Conservation (phyloP, 2,888 invertebrate species). For the Anodontia alba region DNA sequence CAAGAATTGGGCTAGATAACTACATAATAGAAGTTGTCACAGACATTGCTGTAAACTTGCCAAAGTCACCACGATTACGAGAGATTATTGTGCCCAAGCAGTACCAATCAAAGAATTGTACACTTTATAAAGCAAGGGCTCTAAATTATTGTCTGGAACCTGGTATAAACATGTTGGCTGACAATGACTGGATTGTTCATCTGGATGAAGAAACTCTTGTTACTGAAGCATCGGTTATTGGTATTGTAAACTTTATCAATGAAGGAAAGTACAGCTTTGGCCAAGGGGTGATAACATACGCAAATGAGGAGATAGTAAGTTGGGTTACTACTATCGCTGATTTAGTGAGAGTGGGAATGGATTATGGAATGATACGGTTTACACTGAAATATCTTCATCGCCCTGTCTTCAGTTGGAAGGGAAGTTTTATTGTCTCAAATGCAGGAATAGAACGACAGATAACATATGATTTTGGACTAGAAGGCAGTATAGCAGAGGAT, state of each 20-base stretch:
- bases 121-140: conserved; percentile 76
- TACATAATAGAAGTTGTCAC: conserved; percentile 75
- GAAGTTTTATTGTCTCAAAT: conserved; percentile 78
- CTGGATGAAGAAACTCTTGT: conserved; percentile 80
- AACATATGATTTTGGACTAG: conserved; percentile 75
- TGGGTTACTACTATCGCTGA: conserved; percentile 80
- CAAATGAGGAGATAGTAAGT: conserved; percentile 74
- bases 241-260: conserved; percentile 79
- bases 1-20: conserved; percentile 69
- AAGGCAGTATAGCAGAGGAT: conserved; percentile 78
- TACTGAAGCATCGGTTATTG: conserved; percentile 76
- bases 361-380: conserved; percentile 70
- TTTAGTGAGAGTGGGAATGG: conserved; percentile 76
- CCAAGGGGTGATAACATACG: conserved; percentile 78
- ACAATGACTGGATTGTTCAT: conserved; percentile 80
- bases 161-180: conserved; percentile 69
- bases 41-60: conserved; percentile 64
- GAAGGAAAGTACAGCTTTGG: conserved; percentile 75
- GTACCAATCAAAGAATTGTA: conserved; percentile 67
- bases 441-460: conserved; percentile 74
- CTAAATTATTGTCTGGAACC: conserved; percentile 77
- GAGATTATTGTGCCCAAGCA: conserved; percentile 72
- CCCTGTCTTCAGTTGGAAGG: conserved; percentile 80
- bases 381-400: conserved; percentile 69
- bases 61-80: conserved; percentile 62